phyloP scores from a whole-genome alignment of 2,113 vertebrate genomes.

The Rhombomys opimus region DNA sequence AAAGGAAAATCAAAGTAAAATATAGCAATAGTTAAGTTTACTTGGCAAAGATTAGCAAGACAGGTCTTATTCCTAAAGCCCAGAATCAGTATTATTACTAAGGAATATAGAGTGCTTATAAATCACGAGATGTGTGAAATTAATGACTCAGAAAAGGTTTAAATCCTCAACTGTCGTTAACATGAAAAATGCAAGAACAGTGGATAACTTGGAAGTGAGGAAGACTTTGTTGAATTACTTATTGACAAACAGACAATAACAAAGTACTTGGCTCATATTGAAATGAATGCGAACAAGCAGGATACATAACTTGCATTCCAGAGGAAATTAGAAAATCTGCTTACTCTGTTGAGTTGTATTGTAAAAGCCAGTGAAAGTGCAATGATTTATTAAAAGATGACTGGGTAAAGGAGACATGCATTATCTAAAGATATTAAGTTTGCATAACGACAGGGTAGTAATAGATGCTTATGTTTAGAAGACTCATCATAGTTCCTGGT shows the following conservation, averaged over 20 bases:
- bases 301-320: conserved; percentile 55
- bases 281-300: conserved; percentile 74
- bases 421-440: conserved; percentile 8
- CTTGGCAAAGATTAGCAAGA: conserved; percentile 27
- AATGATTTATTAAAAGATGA: conserved; percentile 64
- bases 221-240: conserved; percentile 77
- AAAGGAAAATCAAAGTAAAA: conserved; percentile 53
- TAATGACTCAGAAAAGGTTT: conserved; percentile 78
- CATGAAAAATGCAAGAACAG: conserved; percentile 78
- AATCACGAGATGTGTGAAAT: conserved; percentile 76
- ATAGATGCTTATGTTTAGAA: background rate
- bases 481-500: background rate
- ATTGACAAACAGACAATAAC: conserved; percentile 77
- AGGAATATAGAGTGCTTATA: conserved; percentile 73
- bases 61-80: conserved; percentile 55
- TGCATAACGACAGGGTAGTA: conserved; percentile 20
- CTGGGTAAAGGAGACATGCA: background rate
- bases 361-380: conserved; percentile 47
- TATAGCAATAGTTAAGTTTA: conserved; percentile 51
- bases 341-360: conserved; percentile 59
- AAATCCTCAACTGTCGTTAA: conserved; percentile 75
- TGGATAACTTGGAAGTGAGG: conserved; percentile 61
- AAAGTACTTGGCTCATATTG: conserved; percentile 68
- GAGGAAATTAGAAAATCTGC: conserved; percentile 72
- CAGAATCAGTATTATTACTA: conserved; percentile 59